These are phyloP conservation scores for Willowsia nigromaculata DNA, from an alignment of 2,888 invertebrate species.

Conservation along the genomic window DNA sequence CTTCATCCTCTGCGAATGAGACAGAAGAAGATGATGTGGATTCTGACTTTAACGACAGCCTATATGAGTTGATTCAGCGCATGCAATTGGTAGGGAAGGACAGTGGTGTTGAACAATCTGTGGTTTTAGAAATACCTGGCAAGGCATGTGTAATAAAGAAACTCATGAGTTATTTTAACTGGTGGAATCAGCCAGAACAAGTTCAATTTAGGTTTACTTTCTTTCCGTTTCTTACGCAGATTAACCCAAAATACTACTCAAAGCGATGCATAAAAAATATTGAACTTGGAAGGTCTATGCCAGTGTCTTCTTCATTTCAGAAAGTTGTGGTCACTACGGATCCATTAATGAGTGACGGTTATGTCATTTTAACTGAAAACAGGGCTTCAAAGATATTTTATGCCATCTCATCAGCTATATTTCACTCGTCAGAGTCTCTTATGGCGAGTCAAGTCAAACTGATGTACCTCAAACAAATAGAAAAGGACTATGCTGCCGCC, in stretches of 20 bases:
- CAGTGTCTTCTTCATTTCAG: background rate
- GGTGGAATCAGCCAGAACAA: too few species aligned
- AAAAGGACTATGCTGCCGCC: slow-evolving; percentile 6
- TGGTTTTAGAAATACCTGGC: background rate
- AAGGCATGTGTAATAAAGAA: background rate
- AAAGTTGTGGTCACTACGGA: background rate
- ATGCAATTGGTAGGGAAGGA: background rate
- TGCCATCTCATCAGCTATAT: slow-evolving; percentile 10
- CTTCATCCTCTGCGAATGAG: background rate
- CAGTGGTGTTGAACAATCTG: background rate
- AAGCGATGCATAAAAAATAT: background rate
- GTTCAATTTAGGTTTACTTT: background rate
- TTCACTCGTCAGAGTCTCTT: background rate
- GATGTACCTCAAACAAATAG: slow-evolving; percentile 39
- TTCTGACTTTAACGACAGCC: background rate
- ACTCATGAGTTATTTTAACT: too few species aligned
- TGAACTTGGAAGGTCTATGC: background rate
- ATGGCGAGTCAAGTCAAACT: slow-evolving; percentile 29
- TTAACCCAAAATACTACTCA: background rate
- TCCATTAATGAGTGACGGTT: background rate
- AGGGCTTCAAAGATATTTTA: slow-evolving; percentile 29
- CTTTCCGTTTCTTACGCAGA: background rate
- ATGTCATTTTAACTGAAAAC: background rate
- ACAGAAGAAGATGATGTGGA: background rate
- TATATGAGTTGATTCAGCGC: background rate